Evolutionary conservation across 2,888 invertebrate species (phyloP).

Genomic region (Acanthosepion lycidas): DNA sequence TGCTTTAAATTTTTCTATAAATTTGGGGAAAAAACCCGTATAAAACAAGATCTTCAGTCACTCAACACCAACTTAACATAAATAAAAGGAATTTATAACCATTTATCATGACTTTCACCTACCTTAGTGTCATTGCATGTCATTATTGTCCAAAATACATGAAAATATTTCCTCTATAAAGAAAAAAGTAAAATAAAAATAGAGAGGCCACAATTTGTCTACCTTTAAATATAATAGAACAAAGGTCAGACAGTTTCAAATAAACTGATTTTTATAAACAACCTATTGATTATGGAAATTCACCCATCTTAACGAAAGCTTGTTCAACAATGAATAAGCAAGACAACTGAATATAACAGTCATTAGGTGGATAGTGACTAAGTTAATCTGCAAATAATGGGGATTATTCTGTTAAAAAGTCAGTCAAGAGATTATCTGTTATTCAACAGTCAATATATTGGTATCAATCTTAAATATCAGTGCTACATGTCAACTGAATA

Average conservation of each 20-base stretch:
- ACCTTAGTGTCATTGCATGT: background rate
- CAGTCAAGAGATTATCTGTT: background rate
- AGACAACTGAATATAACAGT: background rate
- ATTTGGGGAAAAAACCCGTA: too few relatives aligned
- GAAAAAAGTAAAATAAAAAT: background rate
- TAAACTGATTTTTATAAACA: background rate
- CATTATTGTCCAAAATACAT: background rate
- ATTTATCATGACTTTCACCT: background rate
- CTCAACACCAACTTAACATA: too few relatives aligned
- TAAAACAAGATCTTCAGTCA: too few relatives aligned
- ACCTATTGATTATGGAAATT: background rate
- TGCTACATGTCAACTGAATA: background rate
- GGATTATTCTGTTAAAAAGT: background rate
- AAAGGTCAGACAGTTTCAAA: background rate
- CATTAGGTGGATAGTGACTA: background rate
- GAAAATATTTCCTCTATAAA: background rate
- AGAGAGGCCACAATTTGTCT: background rate
- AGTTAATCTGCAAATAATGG: background rate
- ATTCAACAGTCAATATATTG: background rate
- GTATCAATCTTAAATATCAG: background rate
- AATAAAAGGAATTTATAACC: too few relatives aligned
- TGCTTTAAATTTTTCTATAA: too few relatives aligned
- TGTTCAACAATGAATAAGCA: background rate
- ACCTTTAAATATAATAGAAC: background rate
- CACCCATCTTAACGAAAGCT: background rate